Conservation (phyloP, 2,888 invertebrate genomes). For the Biston stratarius region DNA sequence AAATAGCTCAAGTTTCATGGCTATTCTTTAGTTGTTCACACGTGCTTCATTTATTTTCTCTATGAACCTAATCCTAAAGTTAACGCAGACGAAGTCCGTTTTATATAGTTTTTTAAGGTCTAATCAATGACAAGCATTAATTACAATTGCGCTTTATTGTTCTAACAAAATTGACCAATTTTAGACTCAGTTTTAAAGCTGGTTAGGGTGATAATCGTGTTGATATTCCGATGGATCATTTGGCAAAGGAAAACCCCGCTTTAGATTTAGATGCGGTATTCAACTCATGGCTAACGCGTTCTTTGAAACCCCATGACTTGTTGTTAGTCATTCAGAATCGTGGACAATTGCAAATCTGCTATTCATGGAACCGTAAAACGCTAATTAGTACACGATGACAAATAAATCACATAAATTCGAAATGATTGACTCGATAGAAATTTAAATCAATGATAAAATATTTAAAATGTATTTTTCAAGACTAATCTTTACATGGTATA, state of each 20-base stretch:
- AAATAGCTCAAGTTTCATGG: too few relatives aligned
- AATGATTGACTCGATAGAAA: too few relatives aligned
- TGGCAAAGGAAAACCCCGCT: constrained; percentile 9
- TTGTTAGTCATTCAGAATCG: constrained; percentile 24
- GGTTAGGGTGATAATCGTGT: neutral
- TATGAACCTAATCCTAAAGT: too few relatives aligned
- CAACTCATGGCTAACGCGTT: constrained; percentile 21
- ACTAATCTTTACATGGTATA: too few relatives aligned
- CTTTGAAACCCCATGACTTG: constrained; percentile 21
- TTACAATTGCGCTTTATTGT: constrained; percentile 1
- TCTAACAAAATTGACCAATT: neutral
- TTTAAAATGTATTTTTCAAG: too few relatives aligned
- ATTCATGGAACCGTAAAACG: constrained; percentile 13
- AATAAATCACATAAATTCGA: too few relatives aligned
- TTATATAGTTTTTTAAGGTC: too few relatives aligned
- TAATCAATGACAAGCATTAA: neutral
- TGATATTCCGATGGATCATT: too few relatives aligned
- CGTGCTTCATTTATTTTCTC: too few relatives aligned
- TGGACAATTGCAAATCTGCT: constrained; percentile 1
- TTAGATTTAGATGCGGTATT: constrained; percentile 25
- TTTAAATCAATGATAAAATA: too few relatives aligned
- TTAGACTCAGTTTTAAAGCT: neutral
- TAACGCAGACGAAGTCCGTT: too few relatives aligned
- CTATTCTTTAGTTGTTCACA: too few relatives aligned
- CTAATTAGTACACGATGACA: neutral